A percentile compares a stretch with the other conserved stretches of the same genome.
Evolutionary conservation across 2,113 vertebrate genomes (phyloP).

Genomic region (Tauraco erythrolophus): DNA sequence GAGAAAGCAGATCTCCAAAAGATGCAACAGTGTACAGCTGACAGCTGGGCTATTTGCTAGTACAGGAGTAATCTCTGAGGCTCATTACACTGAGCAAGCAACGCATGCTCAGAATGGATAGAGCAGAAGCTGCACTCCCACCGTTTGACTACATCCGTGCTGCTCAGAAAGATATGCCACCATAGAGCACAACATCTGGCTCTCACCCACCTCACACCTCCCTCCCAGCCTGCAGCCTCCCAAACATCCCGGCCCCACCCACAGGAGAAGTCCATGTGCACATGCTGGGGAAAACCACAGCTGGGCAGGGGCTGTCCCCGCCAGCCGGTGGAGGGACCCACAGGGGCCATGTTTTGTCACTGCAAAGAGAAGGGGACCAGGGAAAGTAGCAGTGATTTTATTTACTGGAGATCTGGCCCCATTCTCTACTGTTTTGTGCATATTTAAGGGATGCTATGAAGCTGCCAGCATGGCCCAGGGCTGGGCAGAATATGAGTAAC

Average conservation of each 20-base stretch:
- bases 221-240: neutral
- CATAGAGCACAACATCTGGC: neutral
- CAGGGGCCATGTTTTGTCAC: neutral
- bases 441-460: slow-evolving; percentile 3
- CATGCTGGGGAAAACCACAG: neutral
- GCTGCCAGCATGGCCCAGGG: slow-evolving; percentile 6
- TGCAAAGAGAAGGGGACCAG: neutral
- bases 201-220: neutral
- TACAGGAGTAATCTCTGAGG: neutral
- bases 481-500: slow-evolving; percentile 36
- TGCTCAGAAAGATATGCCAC: neutral
- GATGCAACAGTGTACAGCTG: neutral
- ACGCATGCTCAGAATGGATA: neutral
- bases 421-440: neutral
- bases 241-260: neutral
- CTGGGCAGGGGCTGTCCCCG: neutral
- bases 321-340: neutral
- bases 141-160: neutral
- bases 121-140: neutral
- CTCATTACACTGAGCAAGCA: neutral
- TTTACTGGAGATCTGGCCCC: neutral
- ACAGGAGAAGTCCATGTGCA: neutral
- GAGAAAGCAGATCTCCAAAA: neutral
- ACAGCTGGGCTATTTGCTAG: neutral
- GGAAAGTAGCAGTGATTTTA: neutral